These are phyloP conservation scores for Stichopus horrens DNA, from an alignment of 53 echinoderm and acorn worm species.

Conservation along the genomic window DNA sequence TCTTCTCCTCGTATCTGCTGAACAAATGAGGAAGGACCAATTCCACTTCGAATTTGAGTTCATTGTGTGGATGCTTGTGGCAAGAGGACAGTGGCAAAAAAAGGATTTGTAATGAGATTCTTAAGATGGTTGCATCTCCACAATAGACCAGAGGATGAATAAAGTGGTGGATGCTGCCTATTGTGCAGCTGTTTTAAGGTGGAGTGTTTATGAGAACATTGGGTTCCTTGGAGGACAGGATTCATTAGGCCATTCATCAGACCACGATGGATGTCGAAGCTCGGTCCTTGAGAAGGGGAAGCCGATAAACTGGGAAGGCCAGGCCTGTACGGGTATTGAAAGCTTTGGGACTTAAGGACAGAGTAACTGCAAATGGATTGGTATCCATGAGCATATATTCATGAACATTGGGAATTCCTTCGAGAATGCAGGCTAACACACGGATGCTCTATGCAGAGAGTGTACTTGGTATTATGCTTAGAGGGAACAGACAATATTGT, in stretches of 20 bases:
- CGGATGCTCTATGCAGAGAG: too few species aligned
- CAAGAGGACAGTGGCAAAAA: not conserved
- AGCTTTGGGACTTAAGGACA: too few species aligned
- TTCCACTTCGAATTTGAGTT: not conserved
- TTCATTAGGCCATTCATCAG: not conserved
- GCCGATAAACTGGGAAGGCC: not conserved
- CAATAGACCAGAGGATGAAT: slow-evolving; percentile 1
- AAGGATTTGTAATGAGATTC: slow-evolving; percentile 37
- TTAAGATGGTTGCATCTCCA: not conserved
- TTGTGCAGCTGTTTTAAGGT: not conserved
- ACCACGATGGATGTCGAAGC: not conserved
- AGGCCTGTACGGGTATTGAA: not conserved
- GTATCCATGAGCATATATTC: too few species aligned
- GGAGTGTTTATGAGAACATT: not conserved
- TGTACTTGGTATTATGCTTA: too few species aligned
- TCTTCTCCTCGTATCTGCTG: not conserved
- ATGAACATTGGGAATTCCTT: too few species aligned
- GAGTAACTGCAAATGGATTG: too few species aligned
- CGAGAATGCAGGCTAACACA: too few species aligned
- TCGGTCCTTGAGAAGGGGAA: not conserved
- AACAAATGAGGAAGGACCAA: slow-evolving; percentile 5
- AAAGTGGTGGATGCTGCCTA: not conserved
- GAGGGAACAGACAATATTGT: too few species aligned
- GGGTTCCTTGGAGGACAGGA: not conserved
- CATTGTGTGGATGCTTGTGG: slow-evolving; percentile 25